Percentiles rank a stretch among this genome's conserved stretches.
phyloP scores from a whole-genome alignment of 2,797 vertebrate genomes.

The Botia kubotai region DNA sequence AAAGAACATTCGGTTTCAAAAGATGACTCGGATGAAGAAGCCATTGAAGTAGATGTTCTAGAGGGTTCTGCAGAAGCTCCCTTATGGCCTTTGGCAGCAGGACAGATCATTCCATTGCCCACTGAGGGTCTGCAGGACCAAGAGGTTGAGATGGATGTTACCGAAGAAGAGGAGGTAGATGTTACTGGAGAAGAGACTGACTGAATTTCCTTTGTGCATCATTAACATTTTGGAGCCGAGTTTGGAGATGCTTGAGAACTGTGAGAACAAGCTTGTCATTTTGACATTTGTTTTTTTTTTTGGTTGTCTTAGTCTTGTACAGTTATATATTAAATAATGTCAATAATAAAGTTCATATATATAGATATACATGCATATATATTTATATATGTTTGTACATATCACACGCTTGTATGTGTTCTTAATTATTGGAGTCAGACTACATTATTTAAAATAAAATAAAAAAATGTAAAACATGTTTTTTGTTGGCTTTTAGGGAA shows the following conservation, averaged over 20 bases:
- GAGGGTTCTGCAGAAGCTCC: constrained; percentile 59
- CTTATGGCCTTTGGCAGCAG: neutral
- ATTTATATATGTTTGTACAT: constrained; percentile 1
- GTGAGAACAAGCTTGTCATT: neutral
- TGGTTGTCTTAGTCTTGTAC: constrained; percentile 2
- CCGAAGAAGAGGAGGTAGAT: constrained; percentile 68
- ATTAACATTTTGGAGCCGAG: neutral
- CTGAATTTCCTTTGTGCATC: constrained; percentile 31
- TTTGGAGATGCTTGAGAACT: neutral
- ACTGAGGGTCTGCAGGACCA: constrained; percentile 53
- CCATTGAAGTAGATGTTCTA: constrained; percentile 71
- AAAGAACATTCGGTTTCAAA: constrained; percentile 5
- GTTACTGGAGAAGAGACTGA: constrained; percentile 72
- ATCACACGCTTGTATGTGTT: neutral
- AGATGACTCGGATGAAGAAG: constrained; percentile 55
- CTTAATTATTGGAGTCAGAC: neutral
- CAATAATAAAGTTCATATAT: constrained; percentile 10
- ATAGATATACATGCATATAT: neutral
- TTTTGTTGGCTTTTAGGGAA: too few relatives aligned
- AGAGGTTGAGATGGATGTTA: constrained; percentile 62
- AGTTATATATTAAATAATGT: constrained; percentile 18
- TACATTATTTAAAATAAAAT: neutral
- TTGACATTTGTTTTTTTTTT: constrained; percentile 23
- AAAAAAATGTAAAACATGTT: too few relatives aligned
- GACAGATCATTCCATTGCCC: neutral